Evolutionary conservation across 2,888 invertebrate species (phyloP).

Genomic region (Calliopum simillimum): DNA sequence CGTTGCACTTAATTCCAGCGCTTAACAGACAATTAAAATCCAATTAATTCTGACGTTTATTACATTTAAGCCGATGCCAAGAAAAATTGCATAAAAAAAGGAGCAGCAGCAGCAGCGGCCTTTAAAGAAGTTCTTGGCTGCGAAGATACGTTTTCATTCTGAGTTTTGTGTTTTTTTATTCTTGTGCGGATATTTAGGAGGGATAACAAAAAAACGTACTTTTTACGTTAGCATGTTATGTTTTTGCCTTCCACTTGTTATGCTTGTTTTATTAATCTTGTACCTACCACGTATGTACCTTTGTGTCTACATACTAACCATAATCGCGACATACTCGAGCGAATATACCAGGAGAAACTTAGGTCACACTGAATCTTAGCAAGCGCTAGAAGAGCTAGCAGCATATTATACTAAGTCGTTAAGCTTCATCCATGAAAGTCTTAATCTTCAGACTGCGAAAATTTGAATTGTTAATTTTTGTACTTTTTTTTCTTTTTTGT

Average conservation of each 20-base stretch:
- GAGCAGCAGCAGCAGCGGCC: background rate
- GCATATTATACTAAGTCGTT: background rate
- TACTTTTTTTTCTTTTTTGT: background rate
- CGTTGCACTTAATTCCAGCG: slow-evolving; percentile 61
- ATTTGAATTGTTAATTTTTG: slow-evolving; percentile 30
- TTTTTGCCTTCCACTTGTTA: slow-evolving; percentile 8
- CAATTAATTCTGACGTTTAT: slow-evolving; percentile 68
- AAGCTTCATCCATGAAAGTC: slow-evolving; percentile 31
- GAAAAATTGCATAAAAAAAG: slow-evolving; percentile 9
- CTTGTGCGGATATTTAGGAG: slow-evolving; percentile 1
- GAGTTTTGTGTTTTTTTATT: background rate
- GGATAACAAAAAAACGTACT: too few species aligned
- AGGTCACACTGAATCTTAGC: background rate
- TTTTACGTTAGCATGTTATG: background rate
- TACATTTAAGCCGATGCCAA: slow-evolving; percentile 61
- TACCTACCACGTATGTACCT: too few species aligned
- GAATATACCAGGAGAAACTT: slow-evolving; percentile 27
- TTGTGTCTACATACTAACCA: slow-evolving; percentile 20
- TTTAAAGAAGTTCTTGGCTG: slow-evolving; percentile 18
- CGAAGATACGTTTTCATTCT: background rate
- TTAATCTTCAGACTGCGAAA: slow-evolving; percentile 27
- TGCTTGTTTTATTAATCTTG: slow-evolving; percentile 4
- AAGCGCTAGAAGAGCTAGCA: background rate
- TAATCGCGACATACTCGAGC: slow-evolving; percentile 26
- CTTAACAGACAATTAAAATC: slow-evolving; percentile 68